These are phyloP conservation scores for Drosophila fungiperda DNA, from an alignment of 2,888 invertebrate genomes.

Conservation along the genomic window DNA sequence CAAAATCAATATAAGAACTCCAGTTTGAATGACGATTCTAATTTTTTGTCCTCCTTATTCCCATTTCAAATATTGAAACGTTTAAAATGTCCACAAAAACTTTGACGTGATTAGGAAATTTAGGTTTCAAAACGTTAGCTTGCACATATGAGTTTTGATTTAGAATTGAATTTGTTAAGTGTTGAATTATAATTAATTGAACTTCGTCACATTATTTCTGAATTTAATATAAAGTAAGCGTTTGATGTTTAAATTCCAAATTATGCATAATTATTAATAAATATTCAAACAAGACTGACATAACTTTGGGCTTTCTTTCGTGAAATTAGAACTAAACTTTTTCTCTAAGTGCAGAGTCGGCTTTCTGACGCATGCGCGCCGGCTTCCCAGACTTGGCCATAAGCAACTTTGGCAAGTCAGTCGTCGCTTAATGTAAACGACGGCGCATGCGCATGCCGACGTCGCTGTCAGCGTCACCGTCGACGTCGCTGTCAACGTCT, in stretches of 20 bases:
- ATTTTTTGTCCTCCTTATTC: no score
- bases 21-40: no score
- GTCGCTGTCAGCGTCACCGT: slow-evolving; percentile 34
- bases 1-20: not conserved
- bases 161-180: not conserved
- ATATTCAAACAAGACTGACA: not conserved
- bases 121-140: no score
- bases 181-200: not conserved
- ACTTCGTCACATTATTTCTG: no score
- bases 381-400: slow-evolving; percentile 32
- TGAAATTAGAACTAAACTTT: not conserved
- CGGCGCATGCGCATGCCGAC: slow-evolving; percentile 77
- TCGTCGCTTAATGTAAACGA: slow-evolving; percentile 69
- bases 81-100: no score
- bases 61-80: no score
- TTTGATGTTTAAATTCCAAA: not conserved
- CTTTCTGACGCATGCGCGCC: slow-evolving; percentile 72
- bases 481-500: slow-evolving; percentile 25
- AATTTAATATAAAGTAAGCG: not conserved
- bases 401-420: slow-evolving; percentile 34
- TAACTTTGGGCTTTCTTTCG: not conserved
- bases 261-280: not conserved
- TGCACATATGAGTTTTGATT: not conserved
- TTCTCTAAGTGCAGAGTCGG: slow-evolving; percentile 26
- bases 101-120: no score